A percentile compares a stretch with the other conserved stretches of the same genome.
Conservation (phyloP, 1,140 invertebrate genomes). For the Hetaerina americana region DNA sequence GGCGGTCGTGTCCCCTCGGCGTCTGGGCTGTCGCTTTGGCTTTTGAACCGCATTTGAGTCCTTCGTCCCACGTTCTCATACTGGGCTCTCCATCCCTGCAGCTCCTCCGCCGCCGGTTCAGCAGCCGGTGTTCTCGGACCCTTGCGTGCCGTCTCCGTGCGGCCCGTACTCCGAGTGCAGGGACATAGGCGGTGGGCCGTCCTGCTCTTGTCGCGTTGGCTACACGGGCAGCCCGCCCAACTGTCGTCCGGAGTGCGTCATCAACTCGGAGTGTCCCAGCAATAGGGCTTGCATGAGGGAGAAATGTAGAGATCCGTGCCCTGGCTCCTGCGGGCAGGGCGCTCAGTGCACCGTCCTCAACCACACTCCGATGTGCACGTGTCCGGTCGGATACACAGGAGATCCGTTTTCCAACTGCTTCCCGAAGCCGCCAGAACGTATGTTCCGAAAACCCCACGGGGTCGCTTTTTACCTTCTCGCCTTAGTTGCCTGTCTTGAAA, state of each 20-base stretch:
- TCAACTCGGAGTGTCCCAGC: constrained; percentile 52
- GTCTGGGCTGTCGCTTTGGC: constrained; percentile 16
- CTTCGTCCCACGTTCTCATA: neutral
- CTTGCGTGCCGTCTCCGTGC: constrained; percentile 24
- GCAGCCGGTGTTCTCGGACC: constrained; percentile 23
- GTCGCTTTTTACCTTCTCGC: neutral
- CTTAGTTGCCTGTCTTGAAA: neutral
- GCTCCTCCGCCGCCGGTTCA: constrained; percentile 25
- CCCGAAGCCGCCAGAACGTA: constrained; percentile 20
- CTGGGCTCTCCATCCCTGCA: constrained; percentile 11
- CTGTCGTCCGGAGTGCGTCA: constrained; percentile 57
- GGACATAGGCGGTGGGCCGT: constrained; percentile 24
- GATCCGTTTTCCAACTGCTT: constrained; percentile 58
- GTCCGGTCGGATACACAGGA: constrained; percentile 50
- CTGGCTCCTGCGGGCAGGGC: constrained; percentile 53
- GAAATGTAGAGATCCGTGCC: constrained; percentile 56
- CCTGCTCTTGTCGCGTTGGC: constrained; percentile 48
- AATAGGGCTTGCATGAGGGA: constrained; percentile 50
- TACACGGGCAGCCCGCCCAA: constrained; percentile 56
- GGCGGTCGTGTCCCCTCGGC: constrained; percentile 18
- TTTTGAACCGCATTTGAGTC: neutral
- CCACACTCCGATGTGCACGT: constrained; percentile 54
- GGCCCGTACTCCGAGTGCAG: constrained; percentile 29
- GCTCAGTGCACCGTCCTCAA: constrained; percentile 54
- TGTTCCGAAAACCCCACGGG: constrained; percentile 10